These are phyloP conservation scores for Rousettus leschenaultii DNA, from an alignment of 2,113 vertebrate species.

Conservation along the genomic window DNA sequence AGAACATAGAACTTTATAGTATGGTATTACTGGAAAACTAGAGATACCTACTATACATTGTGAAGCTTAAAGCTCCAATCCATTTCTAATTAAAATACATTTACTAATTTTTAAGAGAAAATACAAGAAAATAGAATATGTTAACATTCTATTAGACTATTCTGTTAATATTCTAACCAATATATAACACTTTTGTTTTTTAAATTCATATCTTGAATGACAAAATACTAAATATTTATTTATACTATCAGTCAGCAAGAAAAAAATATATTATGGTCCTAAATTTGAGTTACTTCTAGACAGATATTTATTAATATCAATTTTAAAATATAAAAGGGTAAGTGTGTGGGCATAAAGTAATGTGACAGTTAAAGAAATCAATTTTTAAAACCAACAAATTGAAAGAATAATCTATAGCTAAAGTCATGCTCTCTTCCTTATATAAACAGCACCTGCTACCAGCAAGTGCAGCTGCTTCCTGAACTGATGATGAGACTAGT, in stretches of 20 bases:
- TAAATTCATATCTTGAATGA: slow-evolving; percentile 2
- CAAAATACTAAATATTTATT: neutral
- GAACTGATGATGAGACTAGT: neutral
- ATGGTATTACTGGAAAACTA: neutral
- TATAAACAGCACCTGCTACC: neutral
- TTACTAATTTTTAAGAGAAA: slow-evolving; percentile 31
- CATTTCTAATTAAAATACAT: slow-evolving; percentile 1
- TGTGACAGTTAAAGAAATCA: neutral
- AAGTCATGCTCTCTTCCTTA: neutral
- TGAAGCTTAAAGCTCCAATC: neutral
- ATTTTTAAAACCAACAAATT: neutral
- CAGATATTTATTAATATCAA: slow-evolving; percentile 24
- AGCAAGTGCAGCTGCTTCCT: neutral
- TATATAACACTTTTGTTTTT: neutral
- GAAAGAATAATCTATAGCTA: neutral
- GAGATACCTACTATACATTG: neutral
- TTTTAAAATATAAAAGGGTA: slow-evolving; percentile 25
- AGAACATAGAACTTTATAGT: neutral
- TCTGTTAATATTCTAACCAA: slow-evolving; percentile 31
- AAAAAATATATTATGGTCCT: neutral
- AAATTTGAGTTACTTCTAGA: slow-evolving; percentile 21
- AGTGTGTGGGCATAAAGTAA: neutral
- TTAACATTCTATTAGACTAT: neutral
- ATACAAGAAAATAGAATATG: neutral
- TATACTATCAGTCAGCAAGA: neutral